Base-by-base conservation (phyloP, 2,888 invertebrate genomes). In the Dusona sp. region DNA sequence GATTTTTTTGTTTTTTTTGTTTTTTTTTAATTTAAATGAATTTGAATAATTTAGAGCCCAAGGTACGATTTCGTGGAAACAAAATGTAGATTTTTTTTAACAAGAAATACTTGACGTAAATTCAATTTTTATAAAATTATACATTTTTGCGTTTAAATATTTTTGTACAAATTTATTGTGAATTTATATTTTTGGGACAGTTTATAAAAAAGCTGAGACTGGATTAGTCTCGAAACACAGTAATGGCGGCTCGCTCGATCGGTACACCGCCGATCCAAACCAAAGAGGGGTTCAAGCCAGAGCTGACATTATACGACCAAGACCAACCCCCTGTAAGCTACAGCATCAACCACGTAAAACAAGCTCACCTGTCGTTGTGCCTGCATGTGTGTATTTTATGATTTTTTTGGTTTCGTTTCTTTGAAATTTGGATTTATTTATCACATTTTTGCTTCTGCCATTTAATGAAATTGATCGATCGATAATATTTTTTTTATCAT, bases 191-290 rank as follows among this genome's bases (percentile, higher is more conserved):
- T 90, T 89, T 89, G 64, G 91, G 57, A 89, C 89, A 95, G 95
- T 93, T 91, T 94, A 92, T 91, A 94, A 92, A 91, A 94, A 93
- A 92, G 93, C 93, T 70, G 93, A 92, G 78, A 92, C 91, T 48
- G 93, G 89, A 83, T 89, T 92, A 89, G 93, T 91, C 90, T 93
- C 93, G 57, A 94, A 94, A 86, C 93, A 93, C 90, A 94, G 94
- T 89, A 95, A 95, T 91, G 94, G 94, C 65, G 94, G 94, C 70
- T 94, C 94, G 61, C 94, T 95, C 90, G 96, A 97, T 85, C 95
- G 97, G 88, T 98, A 97, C 93, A 97, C 97, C 1, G 97, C 97
- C 83, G 97, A 97, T 94, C 97, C 97, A 33, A 97, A 97, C 95
- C 97, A 97, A 90, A 95, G 97, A 93, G 95, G 95, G 93, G 95